A percentile compares a stretch with the other conserved stretches of the same genome.
phyloP scores from a whole-genome alignment of 35 echinoderm and acorn worm genomes.

The Strongylocentrotus purpuratus region DNA sequence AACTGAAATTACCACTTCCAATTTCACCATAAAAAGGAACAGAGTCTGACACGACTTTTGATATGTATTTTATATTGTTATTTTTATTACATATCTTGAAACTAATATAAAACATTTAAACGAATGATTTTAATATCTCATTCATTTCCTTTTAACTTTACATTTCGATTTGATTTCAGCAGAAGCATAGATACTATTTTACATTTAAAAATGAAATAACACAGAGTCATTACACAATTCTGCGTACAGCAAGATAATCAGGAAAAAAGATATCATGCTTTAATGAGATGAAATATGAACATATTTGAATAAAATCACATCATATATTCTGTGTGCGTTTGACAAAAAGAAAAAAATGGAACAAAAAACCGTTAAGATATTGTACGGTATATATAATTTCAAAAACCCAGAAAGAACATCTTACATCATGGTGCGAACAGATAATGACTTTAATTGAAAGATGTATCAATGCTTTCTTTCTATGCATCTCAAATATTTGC shows the following conservation, averaged over 20 bases:
- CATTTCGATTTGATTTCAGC: not conserved
- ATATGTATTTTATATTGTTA: not conserved
- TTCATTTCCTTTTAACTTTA: not conserved
- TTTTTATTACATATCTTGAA: conserved; percentile 6
- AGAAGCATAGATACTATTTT: not conserved
- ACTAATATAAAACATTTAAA: not conserved
- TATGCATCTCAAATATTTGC: too few relatives aligned
- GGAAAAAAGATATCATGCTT: not conserved
- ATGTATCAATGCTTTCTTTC: too few relatives aligned
- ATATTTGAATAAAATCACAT: not conserved
- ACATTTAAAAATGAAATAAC: not conserved
- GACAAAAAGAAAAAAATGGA: too few relatives aligned
- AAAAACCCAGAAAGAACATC: too few relatives aligned
- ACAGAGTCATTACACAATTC: not conserved
- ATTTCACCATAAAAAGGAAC: not conserved
- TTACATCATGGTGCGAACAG: too few relatives aligned
- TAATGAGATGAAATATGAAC: too few relatives aligned
- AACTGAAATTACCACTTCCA: too few relatives aligned
- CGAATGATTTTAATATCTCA: not conserved
- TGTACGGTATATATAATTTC: too few relatives aligned
- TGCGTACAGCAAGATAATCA: not conserved
- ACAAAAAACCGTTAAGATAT: too few relatives aligned
- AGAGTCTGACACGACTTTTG: not conserved
- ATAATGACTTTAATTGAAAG: too few relatives aligned
- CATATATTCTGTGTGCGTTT: not conserved